Evolutionary conservation across 1,140 invertebrate species (phyloP).

Genomic region (Drusus annulatus): DNA sequence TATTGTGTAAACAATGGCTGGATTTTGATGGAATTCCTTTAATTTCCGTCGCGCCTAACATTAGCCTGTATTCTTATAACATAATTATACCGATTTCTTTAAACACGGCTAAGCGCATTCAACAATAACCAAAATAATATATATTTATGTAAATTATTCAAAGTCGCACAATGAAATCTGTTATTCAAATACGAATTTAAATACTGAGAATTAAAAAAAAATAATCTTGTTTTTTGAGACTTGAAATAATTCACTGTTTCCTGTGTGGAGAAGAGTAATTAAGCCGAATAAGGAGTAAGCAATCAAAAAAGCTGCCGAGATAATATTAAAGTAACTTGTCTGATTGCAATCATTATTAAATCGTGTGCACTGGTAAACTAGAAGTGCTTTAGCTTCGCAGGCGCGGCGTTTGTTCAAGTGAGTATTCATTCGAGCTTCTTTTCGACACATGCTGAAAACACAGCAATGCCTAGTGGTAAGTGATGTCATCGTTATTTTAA

Average conservation of each 20-base stretch:
- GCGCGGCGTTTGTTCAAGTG: not conserved
- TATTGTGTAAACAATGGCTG: too few species aligned
- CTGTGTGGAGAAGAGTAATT: slow-evolving; percentile 22
- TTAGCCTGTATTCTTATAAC: not conserved
- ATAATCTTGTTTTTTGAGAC: slow-evolving; percentile 16
- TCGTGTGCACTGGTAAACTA: not conserved
- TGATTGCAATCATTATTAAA: slow-evolving; percentile 9
- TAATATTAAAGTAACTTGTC: slow-evolving; percentile 8
- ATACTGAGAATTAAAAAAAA: slow-evolving; percentile 29
- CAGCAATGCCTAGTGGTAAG: not conserved
- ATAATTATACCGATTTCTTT: slow-evolving; percentile 14
- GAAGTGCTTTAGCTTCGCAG: not conserved
- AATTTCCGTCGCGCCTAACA: too few species aligned
- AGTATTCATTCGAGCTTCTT: not conserved
- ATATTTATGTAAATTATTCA: slow-evolving; percentile 23
- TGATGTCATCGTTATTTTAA: too few species aligned
- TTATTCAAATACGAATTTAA: slow-evolving; percentile 38
- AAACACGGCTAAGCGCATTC: slow-evolving; percentile 14
- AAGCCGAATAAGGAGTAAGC: slow-evolving; percentile 26
- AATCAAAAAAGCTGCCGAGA: slow-evolving; percentile 1
- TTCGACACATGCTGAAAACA: not conserved
- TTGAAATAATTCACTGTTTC: slow-evolving; percentile 32
- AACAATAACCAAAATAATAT: slow-evolving; percentile 34
- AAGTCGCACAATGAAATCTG: slow-evolving; percentile 36
- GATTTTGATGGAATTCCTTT: too few species aligned